Evolutionary conservation across 2,888 invertebrate species (phyloP).

Genomic region (Achlya flavicornis): DNA sequence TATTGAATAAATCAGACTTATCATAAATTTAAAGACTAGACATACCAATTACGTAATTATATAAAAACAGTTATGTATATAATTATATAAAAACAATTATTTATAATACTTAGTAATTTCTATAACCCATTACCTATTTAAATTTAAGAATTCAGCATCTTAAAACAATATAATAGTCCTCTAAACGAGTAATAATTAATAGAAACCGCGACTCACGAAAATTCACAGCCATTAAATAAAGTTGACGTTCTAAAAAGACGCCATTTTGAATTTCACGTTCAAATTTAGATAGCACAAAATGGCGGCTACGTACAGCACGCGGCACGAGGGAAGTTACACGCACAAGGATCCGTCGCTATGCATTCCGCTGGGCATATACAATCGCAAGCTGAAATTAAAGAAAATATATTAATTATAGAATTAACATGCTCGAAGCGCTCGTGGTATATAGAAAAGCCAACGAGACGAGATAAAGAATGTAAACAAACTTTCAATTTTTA

Average conservation of each 20-base stretch:
- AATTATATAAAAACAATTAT: slow-evolving; percentile 5
- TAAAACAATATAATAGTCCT: background rate
- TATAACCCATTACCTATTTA: background rate
- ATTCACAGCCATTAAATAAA: background rate
- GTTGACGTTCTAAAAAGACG: slow-evolving; percentile 16
- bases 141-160: slow-evolving; percentile 16
- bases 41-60: slow-evolving; percentile 9
- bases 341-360: slow-evolving; percentile 73
- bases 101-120: slow-evolving; percentile 10
- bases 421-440: no score
- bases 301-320: slow-evolving; percentile 61
- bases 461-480: no score
- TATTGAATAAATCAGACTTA: slow-evolving; percentile 9
- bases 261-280: slow-evolving; percentile 38
- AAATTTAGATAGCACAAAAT: slow-evolving; percentile 58
- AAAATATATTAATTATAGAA: background rate
- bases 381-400: slow-evolving; percentile 62
- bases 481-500: no score
- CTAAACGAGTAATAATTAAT: background rate
- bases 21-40: slow-evolving; percentile 10
- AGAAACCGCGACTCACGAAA: slow-evolving; percentile 10
- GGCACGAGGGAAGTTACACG: slow-evolving; percentile 71
- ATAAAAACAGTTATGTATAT: slow-evolving; percentile 6
- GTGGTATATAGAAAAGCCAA: no score
- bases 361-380: slow-evolving; percentile 72